Conservation (phyloP, 2,797 vertebrate genomes). For the Eremophila alpestris region DNA sequence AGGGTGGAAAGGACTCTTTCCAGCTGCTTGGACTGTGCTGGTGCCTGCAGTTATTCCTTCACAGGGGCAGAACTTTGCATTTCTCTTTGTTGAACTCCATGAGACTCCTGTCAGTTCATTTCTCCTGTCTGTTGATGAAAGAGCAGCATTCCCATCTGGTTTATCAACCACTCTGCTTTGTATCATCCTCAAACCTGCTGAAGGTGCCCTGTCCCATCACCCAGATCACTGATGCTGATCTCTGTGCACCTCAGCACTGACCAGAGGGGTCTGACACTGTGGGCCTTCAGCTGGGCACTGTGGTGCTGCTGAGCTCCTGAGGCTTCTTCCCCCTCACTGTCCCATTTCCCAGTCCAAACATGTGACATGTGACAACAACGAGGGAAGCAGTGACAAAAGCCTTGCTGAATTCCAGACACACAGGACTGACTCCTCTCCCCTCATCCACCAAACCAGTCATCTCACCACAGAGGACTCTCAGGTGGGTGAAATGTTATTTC, state of each 20-base stretch:
- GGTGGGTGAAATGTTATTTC: background rate
- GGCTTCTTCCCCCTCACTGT: background rate
- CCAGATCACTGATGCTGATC: too few relatives aligned
- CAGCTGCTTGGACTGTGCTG: background rate
- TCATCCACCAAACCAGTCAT: background rate
- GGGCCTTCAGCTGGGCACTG: background rate
- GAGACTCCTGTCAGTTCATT: background rate
- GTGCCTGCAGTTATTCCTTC: background rate
- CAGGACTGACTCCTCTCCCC: rapidly evolving
- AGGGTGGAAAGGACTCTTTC: background rate
- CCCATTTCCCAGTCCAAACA: too few relatives aligned
- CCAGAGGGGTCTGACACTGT: background rate
- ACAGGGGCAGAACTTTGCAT: background rate
- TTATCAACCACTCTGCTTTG: background rate
- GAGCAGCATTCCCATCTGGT: background rate
- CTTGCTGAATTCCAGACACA: background rate
- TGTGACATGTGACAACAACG: rapidly evolving
- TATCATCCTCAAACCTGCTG: background rate
- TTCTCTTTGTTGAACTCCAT: background rate
- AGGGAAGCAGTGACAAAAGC: background rate
- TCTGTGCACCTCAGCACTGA: background rate
- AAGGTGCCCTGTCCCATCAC: background rate
- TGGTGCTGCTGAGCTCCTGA: background rate
- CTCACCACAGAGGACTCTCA: background rate
- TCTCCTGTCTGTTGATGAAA: background rate